These are phyloP conservation scores for Rhadinocentrus ornatus DNA, from an alignment of 2,797 vertebrate species.

Conservation along the genomic window DNA sequence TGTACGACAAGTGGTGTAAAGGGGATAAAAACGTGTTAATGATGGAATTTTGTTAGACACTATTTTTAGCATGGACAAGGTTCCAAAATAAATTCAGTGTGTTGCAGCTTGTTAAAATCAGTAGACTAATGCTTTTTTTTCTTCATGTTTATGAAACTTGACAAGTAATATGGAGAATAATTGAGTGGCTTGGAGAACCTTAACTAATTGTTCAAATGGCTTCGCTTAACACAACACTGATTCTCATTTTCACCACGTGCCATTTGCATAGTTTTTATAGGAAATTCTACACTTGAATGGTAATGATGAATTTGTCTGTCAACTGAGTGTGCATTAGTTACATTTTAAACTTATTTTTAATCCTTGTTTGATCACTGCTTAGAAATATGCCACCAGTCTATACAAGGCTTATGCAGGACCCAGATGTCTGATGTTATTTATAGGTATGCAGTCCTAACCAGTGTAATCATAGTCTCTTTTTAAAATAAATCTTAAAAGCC, in stretches of 20 bases:
- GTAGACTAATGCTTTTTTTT: not conserved
- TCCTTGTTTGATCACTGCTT: not conserved
- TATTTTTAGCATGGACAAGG: constrained; percentile 7
- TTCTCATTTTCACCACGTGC: no score
- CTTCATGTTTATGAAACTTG: not conserved
- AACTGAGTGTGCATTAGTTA: no score
- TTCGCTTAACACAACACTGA: not conserved
- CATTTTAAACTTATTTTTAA: not conserved
- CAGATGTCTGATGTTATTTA: not conserved
- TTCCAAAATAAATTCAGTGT: not conserved
- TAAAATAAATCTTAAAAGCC: not conserved
- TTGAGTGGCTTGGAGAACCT: not conserved
- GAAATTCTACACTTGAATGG: not conserved
- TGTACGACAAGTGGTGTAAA: not conserved
- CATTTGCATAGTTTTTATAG: no score
- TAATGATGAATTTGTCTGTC: not conserved
- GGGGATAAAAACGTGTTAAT: not conserved
- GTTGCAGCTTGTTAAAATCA: constrained; percentile 1
- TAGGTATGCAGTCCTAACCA: not conserved
- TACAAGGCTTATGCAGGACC: not conserved
- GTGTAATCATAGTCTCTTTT: not conserved
- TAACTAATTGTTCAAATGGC: constrained; percentile 2
- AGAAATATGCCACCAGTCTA: not conserved
- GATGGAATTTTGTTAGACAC: not conserved
- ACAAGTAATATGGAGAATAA: not conserved